Evolutionary conservation across 2,113 vertebrate genomes (phyloP).

Genomic region (Delphinapterus leucas): DNA sequence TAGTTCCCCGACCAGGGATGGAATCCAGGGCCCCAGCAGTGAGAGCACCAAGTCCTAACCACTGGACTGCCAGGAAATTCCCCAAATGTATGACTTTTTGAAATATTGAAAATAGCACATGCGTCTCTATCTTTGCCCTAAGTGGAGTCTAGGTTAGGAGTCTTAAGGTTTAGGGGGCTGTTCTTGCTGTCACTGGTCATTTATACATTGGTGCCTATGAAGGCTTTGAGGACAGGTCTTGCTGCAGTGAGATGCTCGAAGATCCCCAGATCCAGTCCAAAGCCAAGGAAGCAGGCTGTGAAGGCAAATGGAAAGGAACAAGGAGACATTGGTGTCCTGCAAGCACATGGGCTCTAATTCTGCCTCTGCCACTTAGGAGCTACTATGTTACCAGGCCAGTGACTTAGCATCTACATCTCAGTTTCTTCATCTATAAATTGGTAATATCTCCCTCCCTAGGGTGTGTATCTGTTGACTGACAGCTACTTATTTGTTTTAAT

Average conservation of each 20-base stretch:
- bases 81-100: background rate
- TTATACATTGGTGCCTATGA: background rate
- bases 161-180: background rate
- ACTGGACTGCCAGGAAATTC: too few relatives aligned
- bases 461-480: background rate
- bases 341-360: accelerated
- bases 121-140: background rate
- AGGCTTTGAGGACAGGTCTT: background rate
- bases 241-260: background rate
- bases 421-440: background rate
- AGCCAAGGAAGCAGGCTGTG: background rate
- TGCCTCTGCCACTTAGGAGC: background rate
- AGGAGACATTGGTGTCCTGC: accelerated
- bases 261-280: background rate
- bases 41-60: too few relatives aligned
- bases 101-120: background rate
- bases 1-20: too few relatives aligned
- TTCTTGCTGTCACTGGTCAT: background rate
- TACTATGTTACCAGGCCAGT: background rate
- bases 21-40: too few relatives aligned
- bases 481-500: background rate
- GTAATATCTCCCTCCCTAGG: background rate
- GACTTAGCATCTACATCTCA: background rate
- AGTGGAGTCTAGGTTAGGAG: background rate
- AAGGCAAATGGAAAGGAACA: accelerated